A percentile compares a stretch with the other conserved stretches of the same genome.
Evolutionary conservation across 1,140 invertebrate species (phyloP).

Genomic region (Lepidurus apus): DNA sequence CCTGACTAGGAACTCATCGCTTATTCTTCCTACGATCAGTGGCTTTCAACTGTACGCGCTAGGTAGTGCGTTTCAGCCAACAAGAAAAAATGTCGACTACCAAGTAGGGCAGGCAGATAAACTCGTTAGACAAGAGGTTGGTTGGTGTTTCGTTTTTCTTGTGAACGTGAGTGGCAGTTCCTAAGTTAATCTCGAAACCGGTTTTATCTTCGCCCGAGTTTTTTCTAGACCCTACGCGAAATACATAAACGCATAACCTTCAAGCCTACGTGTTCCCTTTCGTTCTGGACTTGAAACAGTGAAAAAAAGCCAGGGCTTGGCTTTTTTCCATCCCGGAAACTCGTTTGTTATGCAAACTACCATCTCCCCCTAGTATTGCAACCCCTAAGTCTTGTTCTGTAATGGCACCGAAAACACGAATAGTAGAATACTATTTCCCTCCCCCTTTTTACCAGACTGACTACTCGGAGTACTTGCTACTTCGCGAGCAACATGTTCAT

Average conservation of each 20-base stretch:
- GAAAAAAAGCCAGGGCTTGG: neutral
- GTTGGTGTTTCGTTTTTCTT: neutral
- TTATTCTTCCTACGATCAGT: too few relatives aligned
- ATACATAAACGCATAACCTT: neutral
- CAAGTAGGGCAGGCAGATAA: neutral
- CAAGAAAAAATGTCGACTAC: too few relatives aligned
- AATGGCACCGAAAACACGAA: too few relatives aligned
- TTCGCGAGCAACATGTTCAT: neutral
- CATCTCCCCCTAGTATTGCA: neutral
- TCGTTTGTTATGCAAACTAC: neutral
- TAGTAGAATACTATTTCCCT: neutral
- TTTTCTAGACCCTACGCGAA: too few relatives aligned
- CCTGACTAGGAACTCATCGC: too few relatives aligned
- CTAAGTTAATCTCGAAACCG: neutral
- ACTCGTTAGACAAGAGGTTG: neutral
- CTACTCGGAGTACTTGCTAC: neutral
- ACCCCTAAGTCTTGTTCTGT: neutral
- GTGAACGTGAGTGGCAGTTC: too few relatives aligned
- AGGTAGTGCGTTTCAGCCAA: too few relatives aligned
- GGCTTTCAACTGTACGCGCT: too few relatives aligned
- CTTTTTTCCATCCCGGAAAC: neutral
- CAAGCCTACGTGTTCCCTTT: neutral
- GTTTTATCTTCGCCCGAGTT: neutral
- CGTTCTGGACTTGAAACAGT: neutral
- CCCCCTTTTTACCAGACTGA: neutral